phyloP scores from a whole-genome alignment of 2,113 vertebrate genomes.

The Oenanthe melanoleuca region DNA sequence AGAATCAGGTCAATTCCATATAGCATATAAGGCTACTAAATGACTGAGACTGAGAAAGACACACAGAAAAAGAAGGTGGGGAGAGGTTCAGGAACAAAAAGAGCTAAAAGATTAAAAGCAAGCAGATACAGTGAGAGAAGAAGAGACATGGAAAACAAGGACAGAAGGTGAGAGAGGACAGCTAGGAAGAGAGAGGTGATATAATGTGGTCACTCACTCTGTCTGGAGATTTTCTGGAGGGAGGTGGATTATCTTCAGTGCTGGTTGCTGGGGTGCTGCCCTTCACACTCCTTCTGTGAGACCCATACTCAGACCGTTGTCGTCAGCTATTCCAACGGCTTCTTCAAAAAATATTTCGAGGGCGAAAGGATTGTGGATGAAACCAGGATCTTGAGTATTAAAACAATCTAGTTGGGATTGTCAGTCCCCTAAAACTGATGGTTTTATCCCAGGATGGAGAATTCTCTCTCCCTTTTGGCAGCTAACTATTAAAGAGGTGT shows the following conservation, averaged over 20 bases:
- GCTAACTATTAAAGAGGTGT: background rate
- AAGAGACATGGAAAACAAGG: slow-evolving; percentile 25
- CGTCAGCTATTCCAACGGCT: slow-evolving; percentile 41
- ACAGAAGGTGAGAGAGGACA: background rate
- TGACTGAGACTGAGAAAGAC: background rate
- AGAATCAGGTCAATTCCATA: background rate
- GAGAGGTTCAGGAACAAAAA: background rate
- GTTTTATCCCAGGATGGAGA: slow-evolving; percentile 3
- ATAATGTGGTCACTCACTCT: slow-evolving; percentile 58
- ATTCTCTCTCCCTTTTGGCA: background rate
- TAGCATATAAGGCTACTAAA: background rate
- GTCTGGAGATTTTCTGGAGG: slow-evolving; percentile 50
- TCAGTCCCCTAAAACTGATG: background rate
- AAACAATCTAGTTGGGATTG: background rate
- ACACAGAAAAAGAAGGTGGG: background rate
- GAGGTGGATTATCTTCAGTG: slow-evolving; percentile 32
- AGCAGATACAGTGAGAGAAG: background rate
- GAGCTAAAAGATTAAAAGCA: slow-evolving; percentile 43
- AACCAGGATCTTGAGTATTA: slow-evolving; percentile 25
- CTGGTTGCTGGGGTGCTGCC: slow-evolving; percentile 21
- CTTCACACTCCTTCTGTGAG: slow-evolving; percentile 49
- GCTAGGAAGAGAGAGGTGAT: slow-evolving; percentile 23
- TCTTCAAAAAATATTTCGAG: slow-evolving; percentile 41
- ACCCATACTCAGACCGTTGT: slow-evolving; percentile 37
- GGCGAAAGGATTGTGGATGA: background rate